A percentile compares a stretch with the other conserved stretches of the same genome.
Conservation (phyloP, 2,888 invertebrate species). For the Lysandra coridon region DNA sequence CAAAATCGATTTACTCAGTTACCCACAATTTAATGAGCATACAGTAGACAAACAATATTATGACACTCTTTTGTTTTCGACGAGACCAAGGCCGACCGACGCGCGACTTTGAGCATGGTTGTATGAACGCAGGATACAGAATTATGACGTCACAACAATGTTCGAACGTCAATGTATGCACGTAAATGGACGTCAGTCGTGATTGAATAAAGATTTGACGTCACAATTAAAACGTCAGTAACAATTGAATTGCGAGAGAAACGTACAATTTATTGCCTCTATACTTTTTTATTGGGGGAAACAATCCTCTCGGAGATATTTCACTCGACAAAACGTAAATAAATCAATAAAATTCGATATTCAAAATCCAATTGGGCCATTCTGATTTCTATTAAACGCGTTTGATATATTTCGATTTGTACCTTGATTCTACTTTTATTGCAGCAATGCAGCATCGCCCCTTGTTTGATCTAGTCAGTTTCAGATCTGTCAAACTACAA, state of each 20-base stretch:
- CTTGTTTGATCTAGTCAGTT: no score
- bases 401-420: background rate
- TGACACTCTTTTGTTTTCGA: no score
- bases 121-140: background rate
- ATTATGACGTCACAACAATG: background rate
- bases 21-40: no score
- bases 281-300: background rate
- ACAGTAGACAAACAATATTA: no score
- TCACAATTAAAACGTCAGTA: background rate
- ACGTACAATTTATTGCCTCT: background rate
- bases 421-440: no score
- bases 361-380: background rate
- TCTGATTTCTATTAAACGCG: background rate
- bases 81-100: no score
- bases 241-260: background rate
- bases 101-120: no score
- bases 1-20: no score
- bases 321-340: conserved; percentile 3
- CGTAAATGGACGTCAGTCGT: background rate
- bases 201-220: background rate
- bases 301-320: background rate
- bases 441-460: no score
- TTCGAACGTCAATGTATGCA: background rate
- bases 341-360: conserved; percentile 17
- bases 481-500: no score